Percentiles rank a stretch among this genome's conserved stretches.
These are phyloP conservation scores for Enteromius mattozi DNA, from an alignment of 2,797 vertebrate genomes.

Conservation along the genomic window DNA sequence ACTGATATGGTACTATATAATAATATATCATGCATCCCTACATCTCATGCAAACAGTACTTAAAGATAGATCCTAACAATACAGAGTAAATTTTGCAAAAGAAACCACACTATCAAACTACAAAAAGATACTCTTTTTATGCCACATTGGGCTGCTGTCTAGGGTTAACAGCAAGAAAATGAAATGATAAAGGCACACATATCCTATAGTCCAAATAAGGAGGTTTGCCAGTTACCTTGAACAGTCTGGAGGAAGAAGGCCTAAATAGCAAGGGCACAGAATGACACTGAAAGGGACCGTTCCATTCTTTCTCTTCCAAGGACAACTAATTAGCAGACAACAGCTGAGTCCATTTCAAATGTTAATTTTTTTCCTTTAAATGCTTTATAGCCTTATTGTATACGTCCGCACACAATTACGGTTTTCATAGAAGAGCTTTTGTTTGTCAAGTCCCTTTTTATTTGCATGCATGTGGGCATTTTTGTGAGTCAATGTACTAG, in stretches of 20 bases:
- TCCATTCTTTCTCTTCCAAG: conserved; percentile 80
- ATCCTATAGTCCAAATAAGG: conserved; percentile 67
- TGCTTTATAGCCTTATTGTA: conserved; percentile 75
- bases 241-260: conserved; percentile 73
- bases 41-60: not conserved
- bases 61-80: not conserved
- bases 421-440: conserved; percentile 63
- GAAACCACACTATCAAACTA: conserved; percentile 70
- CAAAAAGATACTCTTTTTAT: not conserved
- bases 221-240: conserved; percentile 75
- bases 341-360: conserved; percentile 87
- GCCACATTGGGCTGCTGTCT: conserved; percentile 42
- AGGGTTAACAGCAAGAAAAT: conserved; percentile 69
- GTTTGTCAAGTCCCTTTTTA: conserved; percentile 72
- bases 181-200: conserved; percentile 70
- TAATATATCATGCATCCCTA: not conserved
- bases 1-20: not conserved
- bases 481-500: conserved; percentile 65
- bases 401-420: conserved; percentile 72
- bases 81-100: conserved; percentile 40
- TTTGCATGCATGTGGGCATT: conserved; percentile 74
- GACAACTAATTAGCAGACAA: conserved; percentile 87
- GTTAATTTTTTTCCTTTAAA: conserved; percentile 78
- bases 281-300: conserved; percentile 78
- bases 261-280: conserved; percentile 79